Evolutionary conservation across 2,113 vertebrate species (phyloP).

Genomic region (Myiozetetes cayanensis): DNA sequence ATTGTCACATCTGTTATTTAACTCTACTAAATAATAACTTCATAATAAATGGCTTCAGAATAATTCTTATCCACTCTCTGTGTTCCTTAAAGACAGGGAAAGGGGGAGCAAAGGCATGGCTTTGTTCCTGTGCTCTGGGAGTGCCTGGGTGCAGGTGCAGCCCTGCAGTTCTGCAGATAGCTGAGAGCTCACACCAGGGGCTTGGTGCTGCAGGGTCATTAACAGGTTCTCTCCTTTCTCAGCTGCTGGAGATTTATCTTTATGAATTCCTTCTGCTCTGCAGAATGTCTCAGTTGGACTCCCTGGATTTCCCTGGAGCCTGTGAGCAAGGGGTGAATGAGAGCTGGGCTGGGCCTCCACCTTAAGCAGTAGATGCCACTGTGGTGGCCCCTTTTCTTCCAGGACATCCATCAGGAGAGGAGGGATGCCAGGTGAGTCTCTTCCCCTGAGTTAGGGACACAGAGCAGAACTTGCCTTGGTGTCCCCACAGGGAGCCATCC

Average conservation of each 20-base stretch:
- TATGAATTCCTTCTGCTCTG: neutral
- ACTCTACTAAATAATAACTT: neutral
- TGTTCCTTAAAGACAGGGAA: neutral
- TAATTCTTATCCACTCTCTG: neutral
- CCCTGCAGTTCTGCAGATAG: neutral
- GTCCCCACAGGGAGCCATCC: neutral
- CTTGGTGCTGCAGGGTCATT: neutral
- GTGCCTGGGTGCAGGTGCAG: neutral
- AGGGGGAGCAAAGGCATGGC: neutral
- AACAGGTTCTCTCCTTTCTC: neutral
- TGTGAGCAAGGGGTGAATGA: neutral
- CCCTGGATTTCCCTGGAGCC: neutral
- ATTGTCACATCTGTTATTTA: neutral
- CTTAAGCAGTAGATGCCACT: neutral
- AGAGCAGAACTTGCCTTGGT: neutral
- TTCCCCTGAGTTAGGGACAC: neutral
- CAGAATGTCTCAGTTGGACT: neutral
- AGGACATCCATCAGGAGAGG: neutral
- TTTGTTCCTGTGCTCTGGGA: neutral
- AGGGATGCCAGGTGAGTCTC: neutral
- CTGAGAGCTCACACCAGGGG: neutral
- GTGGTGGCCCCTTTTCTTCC: neutral
- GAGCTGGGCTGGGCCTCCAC: neutral
- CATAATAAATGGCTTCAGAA: neutral
- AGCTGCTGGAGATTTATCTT: accelerated